Evolutionary conservation across 2,888 invertebrate species (phyloP).

Genomic region (Sphecodes monilicornis): DNA sequence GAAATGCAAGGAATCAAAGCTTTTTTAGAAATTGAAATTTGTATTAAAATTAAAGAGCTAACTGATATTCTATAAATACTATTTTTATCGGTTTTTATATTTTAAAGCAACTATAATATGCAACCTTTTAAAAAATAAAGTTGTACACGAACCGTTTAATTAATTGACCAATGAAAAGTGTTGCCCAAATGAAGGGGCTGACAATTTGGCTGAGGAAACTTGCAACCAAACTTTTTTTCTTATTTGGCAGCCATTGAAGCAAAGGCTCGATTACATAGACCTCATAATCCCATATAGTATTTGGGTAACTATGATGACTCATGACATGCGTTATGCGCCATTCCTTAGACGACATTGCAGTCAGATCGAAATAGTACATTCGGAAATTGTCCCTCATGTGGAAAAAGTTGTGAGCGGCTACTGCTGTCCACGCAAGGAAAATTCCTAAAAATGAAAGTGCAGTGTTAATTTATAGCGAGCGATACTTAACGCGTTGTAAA

Average conservation of each 20-base stretch:
- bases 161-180: slow-evolving; percentile 73
- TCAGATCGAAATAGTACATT: slow-evolving; percentile 91
- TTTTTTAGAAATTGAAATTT: neutral
- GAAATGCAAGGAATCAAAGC: neutral
- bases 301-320: slow-evolving; percentile 92
- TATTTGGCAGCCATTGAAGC: slow-evolving; percentile 87
- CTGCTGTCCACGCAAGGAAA: slow-evolving; percentile 86
- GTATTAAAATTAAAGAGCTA: neutral
- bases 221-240: slow-evolving; percentile 84
- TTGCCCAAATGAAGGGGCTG: slow-evolving; percentile 85
- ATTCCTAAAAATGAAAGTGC: slow-evolving; percentile 83
- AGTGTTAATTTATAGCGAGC: neutral
- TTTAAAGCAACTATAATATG: too few relatives aligned
- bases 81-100: too few relatives aligned
- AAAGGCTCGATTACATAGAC: slow-evolving; percentile 89
- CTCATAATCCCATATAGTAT: slow-evolving; percentile 91
- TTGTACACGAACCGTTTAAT: slow-evolving; percentile 25
- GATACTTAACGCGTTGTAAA: too few relatives aligned
- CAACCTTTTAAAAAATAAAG: neutral
- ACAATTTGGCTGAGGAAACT: slow-evolving; percentile 86
- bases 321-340: slow-evolving; percentile 91
- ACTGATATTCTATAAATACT: neutral
- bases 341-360: slow-evolving; percentile 88
- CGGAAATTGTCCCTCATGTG: slow-evolving; percentile 91
- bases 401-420: slow-evolving; percentile 91